Conservation (phyloP, 1,140 invertebrate species). For the Platyscapa corneri region DNA sequence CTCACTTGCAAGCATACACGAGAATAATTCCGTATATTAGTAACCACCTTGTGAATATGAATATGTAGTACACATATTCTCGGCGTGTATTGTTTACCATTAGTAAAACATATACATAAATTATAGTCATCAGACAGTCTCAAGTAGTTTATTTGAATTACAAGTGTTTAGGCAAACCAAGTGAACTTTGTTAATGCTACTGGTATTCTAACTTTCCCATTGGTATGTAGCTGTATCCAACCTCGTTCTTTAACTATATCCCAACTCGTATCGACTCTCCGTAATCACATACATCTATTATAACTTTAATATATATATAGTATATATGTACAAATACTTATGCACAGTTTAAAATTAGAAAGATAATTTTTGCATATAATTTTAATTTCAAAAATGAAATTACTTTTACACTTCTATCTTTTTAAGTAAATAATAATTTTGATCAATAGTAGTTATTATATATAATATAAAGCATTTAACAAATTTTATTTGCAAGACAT, state of each 20-base stretch:
- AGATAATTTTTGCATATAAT: too few species aligned
- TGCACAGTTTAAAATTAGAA: neutral
- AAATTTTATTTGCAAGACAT: too few species aligned
- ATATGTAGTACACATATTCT: constrained; percentile 11
- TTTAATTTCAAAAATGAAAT: neutral
- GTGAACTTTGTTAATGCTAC: neutral
- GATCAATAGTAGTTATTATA: neutral
- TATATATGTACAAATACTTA: neutral
- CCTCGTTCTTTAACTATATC: neutral
- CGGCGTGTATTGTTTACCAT: constrained; percentile 24
- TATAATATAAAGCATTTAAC: neutral
- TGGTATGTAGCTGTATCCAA: neutral
- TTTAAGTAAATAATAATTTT: neutral
- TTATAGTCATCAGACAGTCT: neutral
- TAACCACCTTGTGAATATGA: neutral
- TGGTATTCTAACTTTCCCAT: neutral
- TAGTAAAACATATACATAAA: constrained; percentile 2
- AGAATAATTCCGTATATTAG: neutral
- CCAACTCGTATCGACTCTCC: neutral
- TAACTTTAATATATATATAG: constrained; percentile 1
- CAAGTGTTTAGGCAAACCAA: constrained; percentile 48
- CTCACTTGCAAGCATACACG: neutral
- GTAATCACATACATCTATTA: neutral
- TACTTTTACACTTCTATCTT: neutral
- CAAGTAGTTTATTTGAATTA: constrained; percentile 37